Conservation (phyloP, 1,140 invertebrate species). For the Pomacea maculata region DNA sequence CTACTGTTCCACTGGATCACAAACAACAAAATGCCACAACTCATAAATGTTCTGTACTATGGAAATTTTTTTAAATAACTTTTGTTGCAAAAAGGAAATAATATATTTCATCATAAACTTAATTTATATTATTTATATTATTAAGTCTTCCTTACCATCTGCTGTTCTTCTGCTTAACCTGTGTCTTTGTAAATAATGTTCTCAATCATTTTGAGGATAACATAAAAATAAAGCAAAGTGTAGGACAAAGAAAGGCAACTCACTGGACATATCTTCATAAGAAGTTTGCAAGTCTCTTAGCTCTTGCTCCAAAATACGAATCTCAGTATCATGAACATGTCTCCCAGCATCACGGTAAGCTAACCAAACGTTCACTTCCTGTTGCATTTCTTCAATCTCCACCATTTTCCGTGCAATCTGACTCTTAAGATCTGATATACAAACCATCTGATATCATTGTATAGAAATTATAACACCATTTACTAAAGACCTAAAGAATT, state of each 20-base stretch:
- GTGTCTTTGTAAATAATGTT: not conserved
- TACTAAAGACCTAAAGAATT: not conserved
- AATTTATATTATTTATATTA: too few species aligned
- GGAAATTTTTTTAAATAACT: too few species aligned
- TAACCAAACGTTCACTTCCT: slow-evolving; percentile 53
- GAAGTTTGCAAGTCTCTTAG: slow-evolving; percentile 57
- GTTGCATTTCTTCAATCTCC: slow-evolving; percentile 44
- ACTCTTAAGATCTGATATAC: slow-evolving; percentile 48
- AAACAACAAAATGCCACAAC: too few species aligned
- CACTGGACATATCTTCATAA: slow-evolving; percentile 62
- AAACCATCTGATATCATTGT: not conserved
- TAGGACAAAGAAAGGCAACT: slow-evolving; percentile 6
- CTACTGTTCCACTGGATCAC: too few species aligned
- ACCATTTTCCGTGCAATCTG: slow-evolving; percentile 48
- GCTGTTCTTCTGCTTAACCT: too few species aligned
- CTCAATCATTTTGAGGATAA: not conserved
- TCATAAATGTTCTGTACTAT: too few species aligned
- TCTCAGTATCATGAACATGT: slow-evolving; percentile 51
- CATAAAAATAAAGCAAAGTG: not conserved
- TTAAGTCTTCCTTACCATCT: too few species aligned
- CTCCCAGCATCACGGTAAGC: slow-evolving; percentile 55
- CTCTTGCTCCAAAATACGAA: slow-evolving; percentile 55
- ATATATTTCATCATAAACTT: too few species aligned
- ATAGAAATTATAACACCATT: not conserved
- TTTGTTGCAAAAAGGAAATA: too few species aligned